Evolutionary conservation across 2,888 invertebrate species (phyloP).

Genomic region (Athalia rosae): DNA sequence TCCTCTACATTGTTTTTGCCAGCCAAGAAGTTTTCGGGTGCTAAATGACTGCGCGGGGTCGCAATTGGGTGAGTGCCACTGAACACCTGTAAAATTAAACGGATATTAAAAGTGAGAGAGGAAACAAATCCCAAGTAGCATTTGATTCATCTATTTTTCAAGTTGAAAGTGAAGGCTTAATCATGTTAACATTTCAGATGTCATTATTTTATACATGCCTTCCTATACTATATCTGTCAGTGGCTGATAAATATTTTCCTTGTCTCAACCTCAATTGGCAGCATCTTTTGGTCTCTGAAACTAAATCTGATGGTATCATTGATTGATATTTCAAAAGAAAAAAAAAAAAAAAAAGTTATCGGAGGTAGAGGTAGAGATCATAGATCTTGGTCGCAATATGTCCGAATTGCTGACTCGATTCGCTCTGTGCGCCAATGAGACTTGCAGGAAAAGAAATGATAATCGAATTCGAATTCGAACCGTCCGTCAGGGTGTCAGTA

Average conservation of each 20-base stretch:
- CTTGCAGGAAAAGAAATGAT: no score
- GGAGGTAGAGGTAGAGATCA: no score
- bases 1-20: conserved; percentile 91
- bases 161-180: neutral
- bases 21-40: conserved; percentile 91
- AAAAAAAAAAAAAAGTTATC: neutral
- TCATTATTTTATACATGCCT: conserved; percentile 10
- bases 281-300: neutral
- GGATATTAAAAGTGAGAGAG: neutral
- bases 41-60: conserved; percentile 41
- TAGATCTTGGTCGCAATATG: no score
- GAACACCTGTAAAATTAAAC: neutral
- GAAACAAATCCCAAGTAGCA: neutral
- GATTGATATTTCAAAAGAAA: neutral
- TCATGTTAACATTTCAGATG: conserved; percentile 13
- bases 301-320: neutral
- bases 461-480: no score
- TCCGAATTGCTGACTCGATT: no score
- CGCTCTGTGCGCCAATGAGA: no score
- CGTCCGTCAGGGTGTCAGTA: no score
- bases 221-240: neutral
- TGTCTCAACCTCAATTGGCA: neutral
- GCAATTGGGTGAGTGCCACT: conserved; percentile 1
- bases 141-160: neutral
- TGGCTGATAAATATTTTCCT: conserved; percentile 24